Evolutionary conservation across 2,113 vertebrate genomes (phyloP), one percentile per base, ranked within the genome.

Genomic region (Coptodon bakossiorum): DNA sequence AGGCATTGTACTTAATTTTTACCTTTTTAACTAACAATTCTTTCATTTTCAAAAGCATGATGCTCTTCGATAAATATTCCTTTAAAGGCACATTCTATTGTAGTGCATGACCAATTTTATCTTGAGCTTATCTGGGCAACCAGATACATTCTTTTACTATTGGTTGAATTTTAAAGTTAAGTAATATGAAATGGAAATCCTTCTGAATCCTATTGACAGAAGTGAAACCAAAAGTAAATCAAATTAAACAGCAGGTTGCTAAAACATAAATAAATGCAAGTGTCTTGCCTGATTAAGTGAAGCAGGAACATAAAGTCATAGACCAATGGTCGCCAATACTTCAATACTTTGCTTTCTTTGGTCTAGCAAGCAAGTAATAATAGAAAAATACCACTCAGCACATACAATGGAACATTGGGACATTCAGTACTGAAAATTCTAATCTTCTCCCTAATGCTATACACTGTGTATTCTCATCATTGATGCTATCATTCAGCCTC

Each of bases 401-500:
- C 27, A 17, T 50, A 90, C 19, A 80, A 91, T 61, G 13, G 34
- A 79, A 27, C 27, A 85, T 82, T 73, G 84, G 80, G 79, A 59
- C 59, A 76, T 54, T 50, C 0, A 3, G 59, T 54, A 63, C 1
- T 4, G 7, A 5, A 27, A 50, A 9, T 54, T 36, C 52, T 66
- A 57, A 38, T 59, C 40, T 29, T 5, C n/a, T 81, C 38, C 59
- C 50, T 76, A 87, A 86, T 59, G 50, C 36, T 82, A 52, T 81
- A 66, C 43, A 38, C 54, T 29, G 50, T 36, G 59, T 86, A 57
- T 31, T 86, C 83, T 36, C 54, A 14, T 73, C 81, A 86, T 89
- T 89, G 80, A 89, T 87, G 53, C 71, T 83, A 85, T 87, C 86
- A 93, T 92, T 92, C 92, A 91, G 73, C 80, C 83, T 89, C 73